phyloP scores from a whole-genome alignment of 1,140 invertebrate species.

The Drosophila punjabiensis region DNA sequence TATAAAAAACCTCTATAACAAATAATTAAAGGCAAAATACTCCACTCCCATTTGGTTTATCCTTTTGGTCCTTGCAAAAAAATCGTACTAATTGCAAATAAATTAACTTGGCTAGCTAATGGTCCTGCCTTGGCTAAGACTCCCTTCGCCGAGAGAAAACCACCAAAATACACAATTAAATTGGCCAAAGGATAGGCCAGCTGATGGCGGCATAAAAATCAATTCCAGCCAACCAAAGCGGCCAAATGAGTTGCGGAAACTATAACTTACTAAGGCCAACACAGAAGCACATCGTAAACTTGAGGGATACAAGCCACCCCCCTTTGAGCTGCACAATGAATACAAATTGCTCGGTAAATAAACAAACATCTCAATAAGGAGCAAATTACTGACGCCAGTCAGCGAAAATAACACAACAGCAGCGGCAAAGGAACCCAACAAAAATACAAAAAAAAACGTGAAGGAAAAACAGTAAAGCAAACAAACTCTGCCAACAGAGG shows the following conservation, averaged over 20 bases:
- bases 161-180: slow-evolving; percentile 76
- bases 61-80: slow-evolving; percentile 13
- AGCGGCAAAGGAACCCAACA: slow-evolving; percentile 18
- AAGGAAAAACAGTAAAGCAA: slow-evolving; percentile 28
- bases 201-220: slow-evolving; percentile 73
- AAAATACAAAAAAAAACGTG: not conserved
- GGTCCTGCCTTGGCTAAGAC: slow-evolving; percentile 22
- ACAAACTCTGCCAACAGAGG: slow-evolving; percentile 33
- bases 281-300: slow-evolving; percentile 57
- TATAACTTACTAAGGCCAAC: slow-evolving; percentile 74
- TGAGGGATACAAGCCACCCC: slow-evolving; percentile 31
- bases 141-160: slow-evolving; percentile 30
- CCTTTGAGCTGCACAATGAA: slow-evolving; percentile 72
- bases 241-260: slow-evolving; percentile 82
- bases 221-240: slow-evolving; percentile 73
- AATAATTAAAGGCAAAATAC: slow-evolving; percentile 4
- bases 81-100: slow-evolving; percentile 77
- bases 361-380: slow-evolving; percentile 84
- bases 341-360: slow-evolving; percentile 84
- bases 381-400: slow-evolving; percentile 81
- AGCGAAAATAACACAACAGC: slow-evolving; percentile 64
- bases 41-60: slow-evolving; percentile 12
- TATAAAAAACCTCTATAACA: slow-evolving; percentile 7
- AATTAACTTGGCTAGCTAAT: slow-evolving; percentile 69
- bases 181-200: slow-evolving; percentile 50